phyloP scores from a whole-genome alignment of 2,888 invertebrate species.

The Muscina levida region DNA sequence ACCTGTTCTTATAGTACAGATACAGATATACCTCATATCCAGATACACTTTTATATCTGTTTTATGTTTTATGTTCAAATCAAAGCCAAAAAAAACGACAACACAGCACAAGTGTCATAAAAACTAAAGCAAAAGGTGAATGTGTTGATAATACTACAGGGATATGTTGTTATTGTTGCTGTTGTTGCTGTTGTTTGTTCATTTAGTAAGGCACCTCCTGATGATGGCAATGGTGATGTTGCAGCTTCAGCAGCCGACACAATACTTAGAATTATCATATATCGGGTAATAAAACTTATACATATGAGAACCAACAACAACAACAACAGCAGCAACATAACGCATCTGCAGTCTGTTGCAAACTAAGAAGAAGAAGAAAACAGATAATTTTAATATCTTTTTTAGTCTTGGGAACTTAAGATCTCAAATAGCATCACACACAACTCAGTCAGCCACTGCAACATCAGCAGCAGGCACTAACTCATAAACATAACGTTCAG shows the following conservation, averaged over 20 bases:
- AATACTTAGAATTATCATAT: conserved; percentile 44
- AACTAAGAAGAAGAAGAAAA: neutral
- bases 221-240: no score
- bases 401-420: neutral
- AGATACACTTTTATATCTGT: conserved; percentile 22
- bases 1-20: conserved; percentile 7
- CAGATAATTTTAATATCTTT: neutral
- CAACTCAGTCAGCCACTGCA: neutral
- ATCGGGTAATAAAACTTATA: conserved; percentile 57
- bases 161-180: no score
- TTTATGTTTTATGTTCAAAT: conserved; percentile 13
- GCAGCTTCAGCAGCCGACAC: conserved; percentile 16
- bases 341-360: neutral
- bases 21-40: neutral
- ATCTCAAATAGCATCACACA: neutral
- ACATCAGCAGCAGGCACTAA: neutral
- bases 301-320: neutral
- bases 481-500: neutral
- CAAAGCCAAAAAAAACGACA: neutral
- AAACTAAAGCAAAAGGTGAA: conserved; percentile 58
- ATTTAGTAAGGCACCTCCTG: conserved; percentile 38
- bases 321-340: neutral
- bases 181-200: no score
- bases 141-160: conserved; percentile 39
- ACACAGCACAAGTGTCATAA: conserved; percentile 50